Evolutionary conservation across 2,113 vertebrate genomes (phyloP), one percentile per base, ranked within the genome.

Genomic region (Physeter macrocephalus): DNA sequence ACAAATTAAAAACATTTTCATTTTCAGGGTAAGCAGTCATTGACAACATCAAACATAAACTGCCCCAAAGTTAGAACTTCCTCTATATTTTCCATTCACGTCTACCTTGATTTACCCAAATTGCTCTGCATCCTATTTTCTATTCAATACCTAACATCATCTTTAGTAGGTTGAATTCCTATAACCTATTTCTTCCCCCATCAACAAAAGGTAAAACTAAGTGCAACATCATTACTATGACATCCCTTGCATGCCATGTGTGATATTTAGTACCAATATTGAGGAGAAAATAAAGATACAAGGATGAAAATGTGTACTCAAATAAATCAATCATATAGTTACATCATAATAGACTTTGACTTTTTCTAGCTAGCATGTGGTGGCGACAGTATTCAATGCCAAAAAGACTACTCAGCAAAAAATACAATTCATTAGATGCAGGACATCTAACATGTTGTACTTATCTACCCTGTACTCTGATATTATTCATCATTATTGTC

Each of bases 1-100:
- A 98, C 94, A 98, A 98, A 98, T 98, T 98, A 98, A 98, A 97
- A 98, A 98, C 85, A 98, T 97, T 98, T 98, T 98, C 94, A 96
- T 98, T 98, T 98, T 97, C 95, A 97, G 77, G 80, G 90, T 59
- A 94, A 96, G 93, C 90, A 89, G 95, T 97, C 92, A 96, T 82
- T 96, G 95, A 95, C 93, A 93, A 14, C 86, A 94, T 97, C 96
- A 74, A 97, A 98, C 66, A 97, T 14, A 82, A 97, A 92, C 3
- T 43, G 59, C 7, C 13, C 66, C 86, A 94, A 66, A 92, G 81
- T 94, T 49, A 96, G 54, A 86, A 90, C 90, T 93, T 90, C 97
- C 89, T 96, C 97, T 7, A 0, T 96, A 91, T 78, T 96, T 81
- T 94, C 90, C 80, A 83, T 62, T 97, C 52, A 43, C 46, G 86